These are phyloP conservation scores for Malurus melanocephalus DNA, from an alignment of 2,113 vertebrate genomes.

Conservation along the genomic window DNA sequence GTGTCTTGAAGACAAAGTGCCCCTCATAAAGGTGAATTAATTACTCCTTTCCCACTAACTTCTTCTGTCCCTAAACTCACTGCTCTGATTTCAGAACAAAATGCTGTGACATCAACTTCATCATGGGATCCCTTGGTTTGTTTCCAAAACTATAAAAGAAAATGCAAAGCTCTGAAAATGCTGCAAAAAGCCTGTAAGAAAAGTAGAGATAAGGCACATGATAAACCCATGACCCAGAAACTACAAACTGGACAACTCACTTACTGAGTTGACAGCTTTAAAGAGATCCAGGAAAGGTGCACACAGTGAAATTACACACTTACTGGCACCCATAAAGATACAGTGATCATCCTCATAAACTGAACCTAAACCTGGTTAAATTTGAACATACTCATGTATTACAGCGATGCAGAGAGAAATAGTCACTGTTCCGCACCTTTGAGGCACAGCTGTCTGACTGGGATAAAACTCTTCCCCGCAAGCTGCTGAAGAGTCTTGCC, in stretches of 20 bases:
- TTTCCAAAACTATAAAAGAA: background rate
- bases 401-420: rapidly evolving
- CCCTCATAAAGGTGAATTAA: background rate
- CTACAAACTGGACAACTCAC: background rate
- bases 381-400: background rate
- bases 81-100: background rate
- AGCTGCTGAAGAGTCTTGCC: constrained; percentile 61
- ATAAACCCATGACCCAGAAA: background rate
- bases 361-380: background rate
- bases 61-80: background rate
- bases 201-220: background rate
- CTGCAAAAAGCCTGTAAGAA: background rate
- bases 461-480: constrained; percentile 65
- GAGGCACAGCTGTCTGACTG: constrained; percentile 63
- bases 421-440: constrained; percentile 66
- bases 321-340: background rate
- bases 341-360: background rate
- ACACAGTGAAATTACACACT: background rate
- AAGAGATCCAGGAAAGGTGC: background rate
- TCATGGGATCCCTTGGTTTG: background rate
- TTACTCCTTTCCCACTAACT: background rate
- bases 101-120: background rate
- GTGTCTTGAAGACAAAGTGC: background rate
- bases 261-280: background rate
- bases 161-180: background rate